Percentiles rank a stretch among this genome's conserved stretches.
Conservation (phyloP, 2,888 invertebrate genomes). For the Cantharis lateralis region DNA sequence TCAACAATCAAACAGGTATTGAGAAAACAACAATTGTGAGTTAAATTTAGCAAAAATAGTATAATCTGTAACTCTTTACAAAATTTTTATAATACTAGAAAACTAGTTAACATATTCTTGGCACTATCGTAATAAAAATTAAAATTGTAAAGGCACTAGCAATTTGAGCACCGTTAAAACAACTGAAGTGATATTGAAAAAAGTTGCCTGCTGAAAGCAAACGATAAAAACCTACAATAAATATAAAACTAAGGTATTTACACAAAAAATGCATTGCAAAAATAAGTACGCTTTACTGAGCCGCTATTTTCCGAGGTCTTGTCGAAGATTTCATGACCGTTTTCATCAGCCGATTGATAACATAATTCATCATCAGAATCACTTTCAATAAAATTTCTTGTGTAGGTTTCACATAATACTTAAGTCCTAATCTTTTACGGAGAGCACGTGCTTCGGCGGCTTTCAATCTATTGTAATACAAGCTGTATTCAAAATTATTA, state of each 20-base stretch:
- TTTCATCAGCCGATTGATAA: not conserved
- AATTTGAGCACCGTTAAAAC: not conserved
- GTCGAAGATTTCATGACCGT: not conserved
- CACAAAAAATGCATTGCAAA: not conserved
- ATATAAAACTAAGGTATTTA: not conserved
- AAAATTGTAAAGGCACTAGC: not conserved
- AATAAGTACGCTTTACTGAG: not conserved
- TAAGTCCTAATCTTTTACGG: slow-evolving; percentile 57
- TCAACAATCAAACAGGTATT: not conserved
- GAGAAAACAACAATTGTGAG: not conserved
- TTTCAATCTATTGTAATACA: slow-evolving; percentile 54
- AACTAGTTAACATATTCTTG: not conserved
- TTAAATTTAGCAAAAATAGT: not conserved
- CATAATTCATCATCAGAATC: slow-evolving; percentile 27
- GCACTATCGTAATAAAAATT: not conserved
- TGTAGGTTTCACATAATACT: slow-evolving; percentile 57
- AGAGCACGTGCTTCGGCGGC: slow-evolving; percentile 57
- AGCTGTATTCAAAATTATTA: slow-evolving; percentile 46
- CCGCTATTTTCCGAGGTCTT: slow-evolving; percentile 9
- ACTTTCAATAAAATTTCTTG: slow-evolving; percentile 36
- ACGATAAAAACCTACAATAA: not conserved
- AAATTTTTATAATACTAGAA: not conserved
- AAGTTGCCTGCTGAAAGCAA: not conserved
- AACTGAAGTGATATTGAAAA: not conserved
- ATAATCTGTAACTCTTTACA: not conserved